These are phyloP conservation scores for Neria commutata DNA, from an alignment of 2,888 invertebrate genomes.

Conservation along the genomic window DNA sequence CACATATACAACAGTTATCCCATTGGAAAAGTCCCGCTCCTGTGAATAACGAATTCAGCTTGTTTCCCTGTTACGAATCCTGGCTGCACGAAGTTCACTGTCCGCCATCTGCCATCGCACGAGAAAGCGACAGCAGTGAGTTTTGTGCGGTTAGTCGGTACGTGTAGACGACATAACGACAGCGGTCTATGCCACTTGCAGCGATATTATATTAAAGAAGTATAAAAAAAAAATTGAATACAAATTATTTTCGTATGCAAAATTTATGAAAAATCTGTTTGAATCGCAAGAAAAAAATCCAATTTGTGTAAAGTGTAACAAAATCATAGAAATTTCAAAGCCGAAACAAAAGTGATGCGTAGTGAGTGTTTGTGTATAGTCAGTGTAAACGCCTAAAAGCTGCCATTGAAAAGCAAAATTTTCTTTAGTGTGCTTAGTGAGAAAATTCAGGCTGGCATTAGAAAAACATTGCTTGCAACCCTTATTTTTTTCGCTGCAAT, in stretches of 20 bases:
- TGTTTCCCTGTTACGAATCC: slow-evolving; percentile 6
- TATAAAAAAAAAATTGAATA: slow-evolving; percentile 1
- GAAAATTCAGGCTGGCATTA: not conserved
- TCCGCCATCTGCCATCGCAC: too few relatives aligned
- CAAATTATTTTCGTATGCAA: not conserved
- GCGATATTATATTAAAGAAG: not conserved
- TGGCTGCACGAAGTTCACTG: slow-evolving; percentile 44
- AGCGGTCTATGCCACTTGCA: not conserved
- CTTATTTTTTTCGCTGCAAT: slow-evolving; percentile 16
- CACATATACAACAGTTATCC: slow-evolving; percentile 8
- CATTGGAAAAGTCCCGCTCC: slow-evolving; percentile 28
- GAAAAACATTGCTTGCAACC: slow-evolving; percentile 7
- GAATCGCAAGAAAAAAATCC: not conserved
- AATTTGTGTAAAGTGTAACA: too few relatives aligned
- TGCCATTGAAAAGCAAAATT: slow-evolving; percentile 24
- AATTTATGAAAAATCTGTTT: not conserved
- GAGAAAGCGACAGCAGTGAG: slow-evolving; percentile 45
- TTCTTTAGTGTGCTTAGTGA: not conserved
- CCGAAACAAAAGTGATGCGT: not conserved
- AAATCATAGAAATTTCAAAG: not conserved
- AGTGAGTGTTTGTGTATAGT: not conserved
- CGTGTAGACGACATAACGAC: slow-evolving; percentile 37
- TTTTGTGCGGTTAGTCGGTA: slow-evolving; percentile 46
- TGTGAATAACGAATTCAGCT: slow-evolving; percentile 1
- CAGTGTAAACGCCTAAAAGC: slow-evolving; percentile 12